Evolutionary conservation across 2,797 vertebrate species (phyloP).

Genomic region (Anomalospiza imberbis): DNA sequence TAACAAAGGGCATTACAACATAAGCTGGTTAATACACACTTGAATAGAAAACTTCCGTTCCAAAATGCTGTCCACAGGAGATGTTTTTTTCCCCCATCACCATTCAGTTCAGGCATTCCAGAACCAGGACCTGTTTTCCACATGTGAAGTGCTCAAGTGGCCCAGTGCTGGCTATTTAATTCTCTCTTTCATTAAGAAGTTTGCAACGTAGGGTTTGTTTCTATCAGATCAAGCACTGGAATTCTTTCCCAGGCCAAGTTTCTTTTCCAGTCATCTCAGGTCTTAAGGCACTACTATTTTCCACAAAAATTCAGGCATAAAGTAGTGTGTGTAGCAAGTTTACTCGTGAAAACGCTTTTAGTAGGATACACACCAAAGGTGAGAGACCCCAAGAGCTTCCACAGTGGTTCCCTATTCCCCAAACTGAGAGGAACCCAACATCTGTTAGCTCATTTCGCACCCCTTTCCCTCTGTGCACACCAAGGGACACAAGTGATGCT

Average conservation of each 20-base stretch:
- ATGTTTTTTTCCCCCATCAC: background rate
- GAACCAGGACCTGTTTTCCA: background rate
- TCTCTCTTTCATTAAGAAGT: background rate
- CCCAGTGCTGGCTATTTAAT: background rate
- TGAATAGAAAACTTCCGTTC: background rate
- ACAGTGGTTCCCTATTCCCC: too few relatives aligned
- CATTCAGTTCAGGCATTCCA: background rate
- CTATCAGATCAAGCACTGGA: background rate
- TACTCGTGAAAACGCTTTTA: background rate
- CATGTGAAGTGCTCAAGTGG: background rate
- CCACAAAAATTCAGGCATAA: background rate
- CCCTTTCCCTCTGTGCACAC: rapidly evolving
- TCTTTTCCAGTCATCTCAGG: background rate
- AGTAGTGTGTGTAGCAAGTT: rapidly evolving
- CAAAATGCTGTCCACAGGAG: background rate
- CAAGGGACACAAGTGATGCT: rapidly evolving
- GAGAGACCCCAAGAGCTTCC: background rate
- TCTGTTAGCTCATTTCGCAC: rapidly evolving
- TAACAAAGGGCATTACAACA: background rate
- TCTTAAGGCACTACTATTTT: background rate
- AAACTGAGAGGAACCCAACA: rapidly evolving
- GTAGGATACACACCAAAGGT: background rate
- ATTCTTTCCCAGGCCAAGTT: background rate
- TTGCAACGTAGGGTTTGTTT: background rate
- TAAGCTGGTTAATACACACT: background rate